These are phyloP conservation scores for Scaptomyza parva DNA, from an alignment of 2,888 invertebrate species.

Conservation along the genomic window DNA sequence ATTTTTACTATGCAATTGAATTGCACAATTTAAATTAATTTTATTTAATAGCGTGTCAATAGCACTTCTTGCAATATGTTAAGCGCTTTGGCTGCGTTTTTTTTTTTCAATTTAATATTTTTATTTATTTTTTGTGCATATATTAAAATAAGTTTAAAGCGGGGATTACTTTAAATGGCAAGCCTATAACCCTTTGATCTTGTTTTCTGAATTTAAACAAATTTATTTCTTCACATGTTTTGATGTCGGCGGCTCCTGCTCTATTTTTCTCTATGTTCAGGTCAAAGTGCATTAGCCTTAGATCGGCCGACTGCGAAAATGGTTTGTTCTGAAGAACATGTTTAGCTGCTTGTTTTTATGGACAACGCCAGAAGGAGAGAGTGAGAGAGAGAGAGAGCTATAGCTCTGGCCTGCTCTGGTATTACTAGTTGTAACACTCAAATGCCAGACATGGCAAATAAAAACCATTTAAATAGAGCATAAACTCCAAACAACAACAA, in stretches of 20 bases:
- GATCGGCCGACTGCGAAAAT: slow-evolving; percentile 58
- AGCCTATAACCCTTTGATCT: no score
- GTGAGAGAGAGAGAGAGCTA: neutral
- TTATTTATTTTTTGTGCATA: slow-evolving; percentile 16
- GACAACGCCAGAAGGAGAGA: neutral
- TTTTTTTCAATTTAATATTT: neutral
- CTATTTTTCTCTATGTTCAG: slow-evolving; percentile 25
- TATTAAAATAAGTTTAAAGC: slow-evolving; percentile 43
- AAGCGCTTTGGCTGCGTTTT: no score
- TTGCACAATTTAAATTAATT: slow-evolving; percentile 58
- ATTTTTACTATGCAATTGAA: slow-evolving; percentile 27
- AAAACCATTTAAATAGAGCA: slow-evolving; percentile 77
- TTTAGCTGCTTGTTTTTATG: slow-evolving; percentile 63
- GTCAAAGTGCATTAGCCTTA: slow-evolving; percentile 76
- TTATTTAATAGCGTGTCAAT: slow-evolving; percentile 75
- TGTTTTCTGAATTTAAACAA: neutral
- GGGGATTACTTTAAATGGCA: slow-evolving; percentile 12
- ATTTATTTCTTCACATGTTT: slow-evolving; percentile 9
- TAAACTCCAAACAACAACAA: slow-evolving; percentile 66
- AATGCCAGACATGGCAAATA: slow-evolving; percentile 77
- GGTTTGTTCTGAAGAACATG: slow-evolving; percentile 45
- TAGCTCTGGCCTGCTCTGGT: no score
- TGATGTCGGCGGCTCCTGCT: neutral
- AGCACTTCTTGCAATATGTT: slow-evolving; percentile 59
- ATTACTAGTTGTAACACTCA: slow-evolving; percentile 61